These are phyloP conservation scores for Trachelus troglodyta DNA, from an alignment of 2,888 invertebrate genomes.

Conservation along the genomic window DNA sequence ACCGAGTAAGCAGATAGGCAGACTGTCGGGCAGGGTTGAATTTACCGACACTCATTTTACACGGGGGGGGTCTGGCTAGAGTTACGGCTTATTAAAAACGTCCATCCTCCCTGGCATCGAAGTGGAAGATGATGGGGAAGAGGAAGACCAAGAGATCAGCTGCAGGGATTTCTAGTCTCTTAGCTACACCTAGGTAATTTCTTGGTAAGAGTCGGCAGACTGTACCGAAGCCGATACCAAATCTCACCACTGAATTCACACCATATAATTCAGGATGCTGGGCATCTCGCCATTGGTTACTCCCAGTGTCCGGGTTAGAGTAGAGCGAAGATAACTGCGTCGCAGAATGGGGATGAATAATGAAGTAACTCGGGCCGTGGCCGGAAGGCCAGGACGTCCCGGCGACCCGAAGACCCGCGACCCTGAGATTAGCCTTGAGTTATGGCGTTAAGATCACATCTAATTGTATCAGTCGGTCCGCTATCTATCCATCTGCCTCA, in stretches of 20 bases:
- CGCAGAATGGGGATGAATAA: slow-evolving; percentile 63
- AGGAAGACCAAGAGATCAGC: background rate
- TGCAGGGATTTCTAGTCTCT: background rate
- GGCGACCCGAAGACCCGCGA: slow-evolving; percentile 39
- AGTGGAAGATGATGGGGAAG: background rate
- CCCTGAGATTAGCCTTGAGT: slow-evolving; percentile 63
- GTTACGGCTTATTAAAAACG: slow-evolving; percentile 57
- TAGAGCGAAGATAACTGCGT: slow-evolving; percentile 52
- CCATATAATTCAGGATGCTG: slow-evolving; percentile 14
- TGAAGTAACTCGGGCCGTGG: slow-evolving; percentile 63
- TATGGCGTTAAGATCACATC: slow-evolving; percentile 65
- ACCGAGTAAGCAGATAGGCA: background rate
- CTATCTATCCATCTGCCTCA: slow-evolving; percentile 24
- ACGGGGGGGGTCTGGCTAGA: slow-evolving; percentile 41
- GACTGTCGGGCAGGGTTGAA: slow-evolving; percentile 22
- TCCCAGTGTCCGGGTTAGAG: slow-evolving; percentile 15
- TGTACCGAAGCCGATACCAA: background rate
- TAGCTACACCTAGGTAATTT: background rate
- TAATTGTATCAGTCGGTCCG: slow-evolving; percentile 64
- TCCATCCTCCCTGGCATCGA: background rate
- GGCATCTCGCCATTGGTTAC: slow-evolving; percentile 14
- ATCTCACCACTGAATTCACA: slow-evolving; percentile 22
- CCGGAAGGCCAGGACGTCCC: slow-evolving; percentile 54
- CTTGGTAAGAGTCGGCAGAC: background rate
- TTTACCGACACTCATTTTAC: slow-evolving; percentile 53